phyloP scores from a whole-genome alignment of 2,888 invertebrate genomes.

The Caenorhabditis becei region DNA sequence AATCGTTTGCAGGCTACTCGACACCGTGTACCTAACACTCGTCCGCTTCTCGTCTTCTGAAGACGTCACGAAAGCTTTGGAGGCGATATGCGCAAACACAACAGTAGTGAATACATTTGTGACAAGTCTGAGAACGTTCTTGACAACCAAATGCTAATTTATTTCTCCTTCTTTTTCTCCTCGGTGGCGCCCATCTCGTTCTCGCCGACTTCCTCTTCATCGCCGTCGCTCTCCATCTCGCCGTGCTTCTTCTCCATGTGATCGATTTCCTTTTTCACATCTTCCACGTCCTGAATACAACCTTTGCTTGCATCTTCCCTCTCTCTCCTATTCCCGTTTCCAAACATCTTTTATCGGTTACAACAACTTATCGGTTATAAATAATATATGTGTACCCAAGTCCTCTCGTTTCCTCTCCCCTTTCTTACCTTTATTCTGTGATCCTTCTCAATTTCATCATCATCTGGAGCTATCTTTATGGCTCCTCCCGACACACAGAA shows the following conservation, averaged over 20 bases:
- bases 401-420: not conserved
- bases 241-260: constrained; percentile 59
- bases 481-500: constrained; percentile 66
- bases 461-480: constrained; percentile 62
- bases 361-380: not conserved
- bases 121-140: constrained; percentile 42
- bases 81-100: constrained; percentile 57
- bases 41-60: constrained; percentile 64
- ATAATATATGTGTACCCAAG: constrained; percentile 1
- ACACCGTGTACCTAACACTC: constrained; percentile 61
- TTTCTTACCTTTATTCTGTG: constrained; percentile 61
- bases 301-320: not conserved
- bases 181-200: constrained; percentile 18
- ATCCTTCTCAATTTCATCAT: constrained; percentile 65
- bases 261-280: constrained; percentile 65
- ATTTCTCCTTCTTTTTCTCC: constrained; percentile 31
- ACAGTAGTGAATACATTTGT: constrained; percentile 55
- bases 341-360: not conserved
- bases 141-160: constrained; percentile 52
- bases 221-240: constrained; percentile 42
- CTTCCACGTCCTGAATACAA: constrained; percentile 62
- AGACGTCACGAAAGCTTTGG: constrained; percentile 59
- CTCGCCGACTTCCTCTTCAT: constrained; percentile 21
- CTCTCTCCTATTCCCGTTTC: not conserved
- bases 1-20: constrained; percentile 58